These are phyloP conservation scores for Girardia tigrina DNA, from an alignment of 2,888 invertebrate species.

Conservation along the genomic window DNA sequence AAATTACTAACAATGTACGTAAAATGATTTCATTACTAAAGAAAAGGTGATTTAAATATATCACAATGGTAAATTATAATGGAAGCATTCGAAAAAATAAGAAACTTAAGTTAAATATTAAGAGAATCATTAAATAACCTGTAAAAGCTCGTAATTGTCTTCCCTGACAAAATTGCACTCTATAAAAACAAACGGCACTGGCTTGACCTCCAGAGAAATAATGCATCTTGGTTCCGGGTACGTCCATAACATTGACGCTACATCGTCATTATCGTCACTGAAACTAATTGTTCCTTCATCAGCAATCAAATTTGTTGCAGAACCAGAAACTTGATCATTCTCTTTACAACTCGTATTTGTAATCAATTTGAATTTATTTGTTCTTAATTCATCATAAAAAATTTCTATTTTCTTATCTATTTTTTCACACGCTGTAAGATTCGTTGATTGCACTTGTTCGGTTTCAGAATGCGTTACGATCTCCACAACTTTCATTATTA, in stretches of 20 bases:
- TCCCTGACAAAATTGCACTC: not conserved
- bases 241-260: constrained; percentile 63
- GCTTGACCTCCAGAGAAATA: constrained; percentile 64
- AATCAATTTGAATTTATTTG: not conserved
- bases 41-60: too few species aligned
- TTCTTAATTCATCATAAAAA: not conserved
- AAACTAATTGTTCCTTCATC: constrained; percentile 14
- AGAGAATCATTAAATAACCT: too few species aligned
- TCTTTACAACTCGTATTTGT: not conserved
- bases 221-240: constrained; percentile 76
- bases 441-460: too few species aligned
- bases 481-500: not conserved
- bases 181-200: constrained; percentile 60
- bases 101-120: too few species aligned
- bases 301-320: not conserved
- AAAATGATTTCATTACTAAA: too few species aligned
- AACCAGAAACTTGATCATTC: not conserved
- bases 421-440: too few species aligned
- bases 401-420: not conserved
- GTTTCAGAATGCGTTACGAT: not conserved
- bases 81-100: too few species aligned
- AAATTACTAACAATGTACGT: too few species aligned
- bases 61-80: too few species aligned
- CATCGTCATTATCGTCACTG: constrained; percentile 1
- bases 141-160: not conserved